phyloP scores from a whole-genome alignment of 2,797 vertebrate species.

The Oreochromis grahami region DNA sequence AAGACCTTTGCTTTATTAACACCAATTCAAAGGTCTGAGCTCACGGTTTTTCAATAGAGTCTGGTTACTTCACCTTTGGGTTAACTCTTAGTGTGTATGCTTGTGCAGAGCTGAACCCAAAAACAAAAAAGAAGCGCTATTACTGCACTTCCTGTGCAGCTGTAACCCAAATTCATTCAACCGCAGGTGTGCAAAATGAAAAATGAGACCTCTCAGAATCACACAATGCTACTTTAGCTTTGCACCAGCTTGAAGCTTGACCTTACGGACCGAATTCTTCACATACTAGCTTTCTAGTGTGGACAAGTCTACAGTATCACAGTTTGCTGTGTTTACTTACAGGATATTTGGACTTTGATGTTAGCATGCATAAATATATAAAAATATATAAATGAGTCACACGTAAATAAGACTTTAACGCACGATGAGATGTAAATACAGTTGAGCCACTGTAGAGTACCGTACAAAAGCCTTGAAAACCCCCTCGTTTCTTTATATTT shows the following conservation, averaged over 20 bases:
- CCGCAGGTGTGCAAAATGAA: neutral
- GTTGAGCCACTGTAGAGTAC: neutral
- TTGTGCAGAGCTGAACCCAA: neutral
- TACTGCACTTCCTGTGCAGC: neutral
- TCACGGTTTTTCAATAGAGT: neutral
- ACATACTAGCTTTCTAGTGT: neutral
- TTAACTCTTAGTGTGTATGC: neutral
- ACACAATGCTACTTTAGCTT: neutral
- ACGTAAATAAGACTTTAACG: neutral
- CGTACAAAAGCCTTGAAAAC: neutral
- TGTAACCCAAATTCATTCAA: neutral
- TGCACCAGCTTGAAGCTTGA: neutral
- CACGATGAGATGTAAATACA: neutral
- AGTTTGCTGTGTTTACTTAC: neutral
- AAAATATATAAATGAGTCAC: neutral
- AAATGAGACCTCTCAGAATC: neutral
- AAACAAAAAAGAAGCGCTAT: neutral
- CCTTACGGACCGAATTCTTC: neutral
- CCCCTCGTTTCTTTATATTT: neutral
- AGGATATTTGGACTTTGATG: neutral
- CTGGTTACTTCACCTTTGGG: neutral
- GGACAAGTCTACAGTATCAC: neutral
- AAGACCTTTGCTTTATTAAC: conserved; percentile 1
- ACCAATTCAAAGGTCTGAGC: neutral
- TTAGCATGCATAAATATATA: neutral